These are phyloP conservation scores for Daphoenositta chrysoptera DNA, from an alignment of 2,113 vertebrate species.

Conservation along the genomic window DNA sequence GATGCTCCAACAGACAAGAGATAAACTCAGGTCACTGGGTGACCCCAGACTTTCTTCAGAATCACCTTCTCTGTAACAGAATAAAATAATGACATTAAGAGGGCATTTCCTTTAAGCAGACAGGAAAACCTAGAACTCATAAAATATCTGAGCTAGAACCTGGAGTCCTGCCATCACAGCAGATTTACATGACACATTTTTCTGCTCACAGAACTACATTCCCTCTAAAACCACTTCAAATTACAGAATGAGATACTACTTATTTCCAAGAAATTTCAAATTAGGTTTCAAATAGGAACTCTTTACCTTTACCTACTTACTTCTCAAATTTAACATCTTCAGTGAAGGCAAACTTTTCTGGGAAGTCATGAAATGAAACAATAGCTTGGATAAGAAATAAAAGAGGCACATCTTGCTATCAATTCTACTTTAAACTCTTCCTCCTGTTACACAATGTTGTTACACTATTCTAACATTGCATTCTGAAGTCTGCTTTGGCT, in stretches of 20 bases:
- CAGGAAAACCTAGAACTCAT: neutral
- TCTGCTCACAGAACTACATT: neutral
- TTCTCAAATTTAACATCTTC: neutral
- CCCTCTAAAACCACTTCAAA: neutral
- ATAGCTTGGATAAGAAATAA: neutral
- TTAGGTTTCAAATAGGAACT: neutral
- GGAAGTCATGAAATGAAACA: neutral
- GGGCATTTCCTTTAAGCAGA: neutral
- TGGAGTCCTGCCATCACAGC: neutral
- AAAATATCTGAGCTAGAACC: neutral
- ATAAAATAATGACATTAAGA: neutral
- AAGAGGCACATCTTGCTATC: neutral
- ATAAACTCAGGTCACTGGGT: constrained; percentile 87
- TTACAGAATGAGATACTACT: neutral
- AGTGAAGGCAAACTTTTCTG: neutral
- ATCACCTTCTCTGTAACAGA: constrained; percentile 77
- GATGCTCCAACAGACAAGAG: constrained; percentile 91
- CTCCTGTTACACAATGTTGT: neutral
- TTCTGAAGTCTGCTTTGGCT: neutral
- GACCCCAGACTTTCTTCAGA: constrained; percentile 86
- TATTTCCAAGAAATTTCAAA: neutral
- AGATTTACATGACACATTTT: neutral
- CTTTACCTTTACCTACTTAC: neutral
- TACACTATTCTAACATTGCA: neutral
- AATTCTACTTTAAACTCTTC: neutral